These are phyloP conservation scores for Chloroclysta siterata DNA, from an alignment of 2,888 invertebrate species.

Conservation along the genomic window DNA sequence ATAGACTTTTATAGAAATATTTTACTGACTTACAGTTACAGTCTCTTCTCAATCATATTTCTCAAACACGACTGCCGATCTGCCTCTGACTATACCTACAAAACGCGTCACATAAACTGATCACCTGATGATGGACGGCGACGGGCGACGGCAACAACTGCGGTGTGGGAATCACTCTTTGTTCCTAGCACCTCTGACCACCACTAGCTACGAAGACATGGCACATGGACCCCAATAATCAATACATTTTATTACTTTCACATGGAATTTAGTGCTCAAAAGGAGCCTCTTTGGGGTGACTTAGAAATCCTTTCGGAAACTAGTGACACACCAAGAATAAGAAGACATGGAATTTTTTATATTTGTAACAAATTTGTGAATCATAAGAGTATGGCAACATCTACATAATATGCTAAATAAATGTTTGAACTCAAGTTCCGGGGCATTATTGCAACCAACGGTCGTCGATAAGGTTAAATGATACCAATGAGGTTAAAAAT, in stretches of 20 bases:
- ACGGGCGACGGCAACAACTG: constrained; percentile 53
- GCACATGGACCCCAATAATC: neutral
- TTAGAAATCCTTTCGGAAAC: no score
- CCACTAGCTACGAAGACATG: neutral
- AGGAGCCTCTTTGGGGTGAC: no score
- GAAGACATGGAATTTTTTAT: no score
- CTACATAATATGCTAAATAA: no score
- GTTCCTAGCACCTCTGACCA: constrained; percentile 40
- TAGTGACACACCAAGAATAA: no score
- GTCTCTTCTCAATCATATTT: neutral
- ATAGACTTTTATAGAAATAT: no score
- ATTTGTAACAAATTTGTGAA: neutral
- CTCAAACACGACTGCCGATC: neutral
- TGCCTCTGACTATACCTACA: neutral
- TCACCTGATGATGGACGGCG: constrained; percentile 61
- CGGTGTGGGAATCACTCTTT: constrained; percentile 57
- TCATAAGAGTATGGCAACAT: neutral
- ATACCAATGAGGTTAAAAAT: no score
- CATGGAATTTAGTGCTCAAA: neutral
- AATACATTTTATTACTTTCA: neutral
- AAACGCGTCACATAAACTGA: constrained; percentile 62
- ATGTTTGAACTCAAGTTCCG: no score
- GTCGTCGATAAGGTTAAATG: no score
- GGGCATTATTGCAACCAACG: no score
- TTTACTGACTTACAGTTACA: no score